Percentiles rank a stretch among this genome's conserved stretches.
phyloP scores from a whole-genome alignment of 2,113 vertebrate species.

The Mormyrus iriodes region DNA sequence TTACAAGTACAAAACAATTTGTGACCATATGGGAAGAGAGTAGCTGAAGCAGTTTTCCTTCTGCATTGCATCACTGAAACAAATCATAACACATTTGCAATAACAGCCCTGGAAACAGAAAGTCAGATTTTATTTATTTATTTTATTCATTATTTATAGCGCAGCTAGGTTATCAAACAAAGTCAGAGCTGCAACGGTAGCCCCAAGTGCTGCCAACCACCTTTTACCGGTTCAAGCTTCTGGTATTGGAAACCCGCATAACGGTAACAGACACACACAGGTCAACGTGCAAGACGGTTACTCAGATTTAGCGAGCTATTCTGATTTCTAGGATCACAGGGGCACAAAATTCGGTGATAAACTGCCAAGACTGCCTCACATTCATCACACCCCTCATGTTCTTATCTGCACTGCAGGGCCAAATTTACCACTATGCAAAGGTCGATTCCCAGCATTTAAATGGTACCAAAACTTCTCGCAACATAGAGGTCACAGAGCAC shows the following conservation, averaged over 20 bases:
- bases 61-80: not conserved
- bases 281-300: too few relatives aligned
- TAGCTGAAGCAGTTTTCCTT: not conserved
- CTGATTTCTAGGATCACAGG: not conserved
- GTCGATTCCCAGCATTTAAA: not conserved
- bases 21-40: not conserved
- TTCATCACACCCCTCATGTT: not conserved
- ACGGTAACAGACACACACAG: not conserved
- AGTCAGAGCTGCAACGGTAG: not conserved
- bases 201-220: not conserved
- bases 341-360: not conserved
- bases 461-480: not conserved
- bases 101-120: not conserved
- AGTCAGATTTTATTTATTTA: not conserved
- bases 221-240: not conserved
- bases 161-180: not conserved
- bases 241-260: not conserved
- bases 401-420: not conserved
- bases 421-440: constrained; percentile 11
- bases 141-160: not conserved
- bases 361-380: not conserved
- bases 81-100: not conserved
- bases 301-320: not conserved
- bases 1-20: not conserved
- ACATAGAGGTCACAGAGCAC: not conserved